A percentile compares a stretch with the other conserved stretches of the same genome.
These are phyloP conservation scores for Hypolimnas misippus DNA, from an alignment of 2,888 invertebrate species.

Conservation along the genomic window DNA sequence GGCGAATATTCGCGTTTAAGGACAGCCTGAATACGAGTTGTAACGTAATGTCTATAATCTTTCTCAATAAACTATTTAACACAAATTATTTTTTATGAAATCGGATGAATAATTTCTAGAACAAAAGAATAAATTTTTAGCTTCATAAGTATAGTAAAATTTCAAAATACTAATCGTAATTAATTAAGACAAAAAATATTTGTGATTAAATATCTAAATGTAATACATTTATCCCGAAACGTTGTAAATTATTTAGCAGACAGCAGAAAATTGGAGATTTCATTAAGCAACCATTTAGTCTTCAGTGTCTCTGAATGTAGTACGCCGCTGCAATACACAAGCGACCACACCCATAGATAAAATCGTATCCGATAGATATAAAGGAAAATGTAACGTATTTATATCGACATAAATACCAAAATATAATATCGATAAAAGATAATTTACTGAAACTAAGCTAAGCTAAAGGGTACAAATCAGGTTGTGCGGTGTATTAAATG, in stretches of 20 bases:
- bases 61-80: no score
- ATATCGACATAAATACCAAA: conserved; percentile 15
- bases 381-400: conserved; percentile 20
- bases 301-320: conserved; percentile 19
- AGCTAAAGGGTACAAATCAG: conserved; percentile 25
- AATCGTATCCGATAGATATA: conserved; percentile 1
- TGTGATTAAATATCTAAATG: neutral
- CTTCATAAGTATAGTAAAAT: no score
- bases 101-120: no score
- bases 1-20: no score
- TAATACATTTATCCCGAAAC: neutral
- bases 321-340: conserved; percentile 25
- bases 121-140: no score
- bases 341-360: conserved; percentile 28
- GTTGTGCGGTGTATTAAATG: conserved; percentile 4
- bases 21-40: no score
- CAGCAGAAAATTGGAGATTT: conserved; percentile 10
- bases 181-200: no score
- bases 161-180: no score
- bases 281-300: conserved; percentile 7
- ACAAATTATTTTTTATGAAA: no score
- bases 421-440: conserved; percentile 15
- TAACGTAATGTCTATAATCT: no score
- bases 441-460: conserved; percentile 26
- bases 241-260: neutral